These are phyloP conservation scores for Rattus norvegicus DNA, from an alignment of 2,113 vertebrate genomes.

Conservation along the genomic window DNA sequence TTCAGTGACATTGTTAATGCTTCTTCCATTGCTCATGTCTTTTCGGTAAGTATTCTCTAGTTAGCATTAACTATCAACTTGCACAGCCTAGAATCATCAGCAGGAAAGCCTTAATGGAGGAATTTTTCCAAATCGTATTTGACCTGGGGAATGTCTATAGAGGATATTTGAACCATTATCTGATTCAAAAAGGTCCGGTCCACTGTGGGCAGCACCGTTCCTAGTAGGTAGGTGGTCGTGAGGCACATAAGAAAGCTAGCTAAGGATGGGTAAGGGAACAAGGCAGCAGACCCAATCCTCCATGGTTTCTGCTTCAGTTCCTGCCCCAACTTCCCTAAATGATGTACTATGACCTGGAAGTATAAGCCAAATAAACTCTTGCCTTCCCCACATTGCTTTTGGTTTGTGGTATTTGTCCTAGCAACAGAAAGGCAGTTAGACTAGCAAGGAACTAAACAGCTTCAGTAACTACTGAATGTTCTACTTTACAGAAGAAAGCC, in stretches of 20 bases:
- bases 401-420: not conserved
- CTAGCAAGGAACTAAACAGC: not conserved
- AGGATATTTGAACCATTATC: not conserved
- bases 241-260: not conserved
- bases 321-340: not conserved
- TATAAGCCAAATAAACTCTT: not conserved
- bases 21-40: not conserved
- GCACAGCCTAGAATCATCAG: not conserved
- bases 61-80: not conserved
- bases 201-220: not conserved
- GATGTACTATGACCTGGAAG: not conserved
- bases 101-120: not conserved
- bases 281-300: not conserved
- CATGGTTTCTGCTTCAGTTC: not conserved
- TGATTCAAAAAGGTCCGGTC: not conserved
- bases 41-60: conserved; percentile 1
- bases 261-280: too few species aligned
- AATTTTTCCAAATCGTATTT: not conserved
- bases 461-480: not conserved
- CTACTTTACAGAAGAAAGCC: conserved; percentile 15
- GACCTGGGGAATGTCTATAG: not conserved
- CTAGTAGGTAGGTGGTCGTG: not conserved
- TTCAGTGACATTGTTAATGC: not conserved
- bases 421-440: not conserved
- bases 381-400: too few species aligned